Evolutionary conservation across 2,113 vertebrate genomes (phyloP).

Genomic region (Chelonoidis abingdonii): DNA sequence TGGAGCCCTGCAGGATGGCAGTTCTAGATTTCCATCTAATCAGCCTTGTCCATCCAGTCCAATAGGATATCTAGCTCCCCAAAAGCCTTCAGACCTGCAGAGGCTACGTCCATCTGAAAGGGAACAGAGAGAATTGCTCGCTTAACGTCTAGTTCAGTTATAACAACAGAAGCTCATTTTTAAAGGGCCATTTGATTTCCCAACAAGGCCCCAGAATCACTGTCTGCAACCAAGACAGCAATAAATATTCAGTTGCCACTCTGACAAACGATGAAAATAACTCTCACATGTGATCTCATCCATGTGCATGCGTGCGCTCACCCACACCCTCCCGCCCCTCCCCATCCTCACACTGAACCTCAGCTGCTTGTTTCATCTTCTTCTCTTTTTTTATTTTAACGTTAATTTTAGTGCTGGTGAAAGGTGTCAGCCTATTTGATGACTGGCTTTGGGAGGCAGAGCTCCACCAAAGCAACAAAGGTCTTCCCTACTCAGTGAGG

Average conservation of each 20-base stretch:
- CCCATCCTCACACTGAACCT: background rate
- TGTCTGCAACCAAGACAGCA: background rate
- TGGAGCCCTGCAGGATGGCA: background rate
- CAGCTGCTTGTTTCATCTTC: background rate
- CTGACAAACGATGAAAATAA: background rate
- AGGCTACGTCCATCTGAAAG: conserved; percentile 77
- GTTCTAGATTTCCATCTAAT: background rate
- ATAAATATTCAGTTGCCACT: background rate
- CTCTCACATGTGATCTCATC: background rate
- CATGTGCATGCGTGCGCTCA: too few relatives aligned
- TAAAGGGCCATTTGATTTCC: background rate
- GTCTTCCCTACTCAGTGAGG: background rate
- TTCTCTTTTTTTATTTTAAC: background rate
- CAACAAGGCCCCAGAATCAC: background rate
- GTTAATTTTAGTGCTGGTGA: background rate
- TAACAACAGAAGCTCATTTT: background rate
- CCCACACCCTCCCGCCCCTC: background rate
- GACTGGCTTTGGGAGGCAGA: background rate
- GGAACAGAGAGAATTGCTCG: background rate
- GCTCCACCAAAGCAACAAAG: background rate
- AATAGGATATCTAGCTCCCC: conserved; percentile 85
- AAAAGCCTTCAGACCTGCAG: conserved; percentile 82
- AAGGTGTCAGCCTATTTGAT: background rate
- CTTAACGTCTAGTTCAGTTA: background rate
- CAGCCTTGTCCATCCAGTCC: conserved; percentile 80